These are phyloP conservation scores for Sinocyclocheilus grahami DNA, from an alignment of 2,113 vertebrate species.

Conservation along the genomic window DNA sequence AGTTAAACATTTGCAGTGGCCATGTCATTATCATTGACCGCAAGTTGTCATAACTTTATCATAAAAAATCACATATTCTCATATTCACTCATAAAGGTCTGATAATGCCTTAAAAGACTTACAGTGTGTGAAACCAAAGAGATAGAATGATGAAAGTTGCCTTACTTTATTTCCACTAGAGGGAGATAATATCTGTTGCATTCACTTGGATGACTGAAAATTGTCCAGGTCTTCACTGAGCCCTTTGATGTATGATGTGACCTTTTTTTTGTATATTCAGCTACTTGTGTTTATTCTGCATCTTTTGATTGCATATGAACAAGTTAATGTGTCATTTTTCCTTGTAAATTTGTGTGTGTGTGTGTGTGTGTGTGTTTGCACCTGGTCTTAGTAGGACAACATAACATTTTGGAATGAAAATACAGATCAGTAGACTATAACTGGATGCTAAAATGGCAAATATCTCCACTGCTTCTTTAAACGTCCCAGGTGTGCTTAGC, in stretches of 20 bases:
- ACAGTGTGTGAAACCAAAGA: neutral
- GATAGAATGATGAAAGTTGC: neutral
- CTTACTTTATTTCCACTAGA: slow-evolving; percentile 12
- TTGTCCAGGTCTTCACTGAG: neutral
- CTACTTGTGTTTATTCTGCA: neutral
- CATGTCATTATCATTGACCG: neutral
- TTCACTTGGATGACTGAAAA: neutral
- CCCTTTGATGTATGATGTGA: neutral
- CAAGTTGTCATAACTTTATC: neutral
- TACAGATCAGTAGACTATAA: neutral
- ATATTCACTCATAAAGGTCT: no score
- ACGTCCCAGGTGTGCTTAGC: slow-evolving; percentile 64
- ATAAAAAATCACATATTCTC: neutral
- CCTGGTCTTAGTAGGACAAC: neutral
- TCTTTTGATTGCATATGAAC: neutral
- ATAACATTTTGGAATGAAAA: slow-evolving; percentile 15
- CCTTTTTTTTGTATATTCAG: neutral
- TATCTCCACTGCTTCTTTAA: slow-evolving; percentile 67
- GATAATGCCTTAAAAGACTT: neutral
- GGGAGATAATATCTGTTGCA: neutral
- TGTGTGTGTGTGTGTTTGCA: slow-evolving; percentile 57
- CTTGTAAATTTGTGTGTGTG: slow-evolving; percentile 48
- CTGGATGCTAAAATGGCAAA: slow-evolving; percentile 50
- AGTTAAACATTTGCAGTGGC: neutral
- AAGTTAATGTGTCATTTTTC: slow-evolving; percentile 25